These are phyloP conservation scores for Furcula furcula DNA, from an alignment of 2,888 invertebrate genomes.

Conservation along the genomic window DNA sequence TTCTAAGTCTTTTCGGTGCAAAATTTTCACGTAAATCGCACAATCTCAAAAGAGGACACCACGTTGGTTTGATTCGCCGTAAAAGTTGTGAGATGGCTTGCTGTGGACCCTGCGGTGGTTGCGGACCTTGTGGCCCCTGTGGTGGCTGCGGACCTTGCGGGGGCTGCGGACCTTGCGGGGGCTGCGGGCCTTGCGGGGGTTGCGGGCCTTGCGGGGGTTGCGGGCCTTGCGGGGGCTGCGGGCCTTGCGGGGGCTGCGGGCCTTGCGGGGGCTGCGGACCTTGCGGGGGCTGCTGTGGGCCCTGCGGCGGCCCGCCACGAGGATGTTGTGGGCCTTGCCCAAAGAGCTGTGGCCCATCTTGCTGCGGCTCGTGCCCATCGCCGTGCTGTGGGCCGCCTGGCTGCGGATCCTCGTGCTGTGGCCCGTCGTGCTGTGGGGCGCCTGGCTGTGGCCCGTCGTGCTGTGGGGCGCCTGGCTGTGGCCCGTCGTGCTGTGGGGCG, in stretches of 20 bases:
- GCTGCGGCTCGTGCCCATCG: conserved; percentile 28
- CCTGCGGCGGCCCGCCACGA: conserved; percentile 11
- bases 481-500: conserved; percentile 5
- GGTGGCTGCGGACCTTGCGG: conserved; percentile 9
- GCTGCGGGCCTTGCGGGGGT: conserved; percentile 10
- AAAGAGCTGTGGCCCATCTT: conserved; percentile 12
- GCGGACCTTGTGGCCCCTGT: conserved; percentile 12
- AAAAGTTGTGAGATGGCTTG: conserved; percentile 27
- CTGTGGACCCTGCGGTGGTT: conserved; percentile 25
- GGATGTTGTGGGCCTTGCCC: conserved; percentile 9
- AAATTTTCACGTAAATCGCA: conserved; percentile 30
- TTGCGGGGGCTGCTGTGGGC: conserved; percentile 9
- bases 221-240: conserved; percentile 7
- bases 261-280: conserved; percentile 9
- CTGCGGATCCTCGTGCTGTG: conserved; percentile 11
- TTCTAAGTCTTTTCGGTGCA: not conserved
- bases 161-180: conserved; percentile 2
- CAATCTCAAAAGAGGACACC: conserved; percentile 11
- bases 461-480: conserved; percentile 30
- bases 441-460: conserved; percentile 8
- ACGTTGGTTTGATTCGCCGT: conserved; percentile 15
- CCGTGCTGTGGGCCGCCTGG: conserved; percentile 20
- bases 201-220: conserved; percentile 6
- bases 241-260: conserved; percentile 8
- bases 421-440: conserved; percentile 2